Percentiles rank a stretch among this genome's conserved stretches.
Conservation (phyloP, 2,888 invertebrate genomes). For the Stegana nigrithorax region DNA sequence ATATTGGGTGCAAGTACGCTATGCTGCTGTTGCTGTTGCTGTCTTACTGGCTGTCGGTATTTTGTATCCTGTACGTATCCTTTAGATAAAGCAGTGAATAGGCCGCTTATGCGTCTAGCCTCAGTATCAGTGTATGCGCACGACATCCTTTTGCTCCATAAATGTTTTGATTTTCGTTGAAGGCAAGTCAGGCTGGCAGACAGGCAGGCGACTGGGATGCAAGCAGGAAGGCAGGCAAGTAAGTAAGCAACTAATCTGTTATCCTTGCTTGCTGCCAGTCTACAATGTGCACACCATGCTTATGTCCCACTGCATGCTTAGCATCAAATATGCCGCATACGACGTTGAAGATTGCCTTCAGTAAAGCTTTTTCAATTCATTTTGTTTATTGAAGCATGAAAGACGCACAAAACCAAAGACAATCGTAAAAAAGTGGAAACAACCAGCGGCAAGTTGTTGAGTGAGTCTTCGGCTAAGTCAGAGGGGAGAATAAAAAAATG, state of each 20-base stretch:
- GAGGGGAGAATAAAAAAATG: not conserved
- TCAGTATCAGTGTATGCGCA: constrained; percentile 45
- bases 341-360: too few species aligned
- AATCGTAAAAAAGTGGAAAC: not conserved
- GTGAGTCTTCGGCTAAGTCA: too few species aligned
- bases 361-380: constrained; percentile 52
- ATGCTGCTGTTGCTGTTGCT: constrained; percentile 26
- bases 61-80: constrained; percentile 19
- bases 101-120: constrained; percentile 42
- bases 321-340: not conserved
- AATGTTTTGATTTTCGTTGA: constrained; percentile 56
- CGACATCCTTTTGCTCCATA: constrained; percentile 28
- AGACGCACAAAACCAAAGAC: constrained; percentile 32
- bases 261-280: constrained; percentile 36
- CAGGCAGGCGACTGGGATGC: not conserved
- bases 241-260: constrained; percentile 53
- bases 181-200: constrained; percentile 33
- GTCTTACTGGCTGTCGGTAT: constrained; percentile 28
- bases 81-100: constrained; percentile 41
- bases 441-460: too few species aligned
- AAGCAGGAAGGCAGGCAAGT: constrained; percentile 19
- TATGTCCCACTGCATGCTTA: not conserved
- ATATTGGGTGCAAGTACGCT: not conserved
- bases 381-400: constrained; percentile 60
- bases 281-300: not conserved